These are phyloP conservation scores for Aphis gossypii DNA, from an alignment of 1,140 invertebrate species.

Conservation along the genomic window DNA sequence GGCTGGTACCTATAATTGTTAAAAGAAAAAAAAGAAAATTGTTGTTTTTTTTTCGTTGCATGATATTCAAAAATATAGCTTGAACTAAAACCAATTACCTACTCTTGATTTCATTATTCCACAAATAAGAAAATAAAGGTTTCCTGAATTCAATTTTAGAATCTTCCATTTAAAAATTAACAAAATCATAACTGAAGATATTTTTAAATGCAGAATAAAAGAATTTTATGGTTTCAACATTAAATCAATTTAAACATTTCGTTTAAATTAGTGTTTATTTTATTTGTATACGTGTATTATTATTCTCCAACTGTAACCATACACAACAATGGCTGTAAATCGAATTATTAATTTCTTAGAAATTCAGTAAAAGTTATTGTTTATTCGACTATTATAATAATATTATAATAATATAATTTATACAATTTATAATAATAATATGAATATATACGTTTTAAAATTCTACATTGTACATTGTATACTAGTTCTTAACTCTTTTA, in stretches of 20 bases:
- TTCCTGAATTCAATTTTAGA: not conserved
- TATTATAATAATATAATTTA: not conserved
- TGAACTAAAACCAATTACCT: not conserved
- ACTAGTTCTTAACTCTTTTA: not conserved
- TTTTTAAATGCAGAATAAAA: not conserved
- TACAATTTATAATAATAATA: not conserved
- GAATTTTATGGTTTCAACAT: not conserved
- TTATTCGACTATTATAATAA: not conserved
- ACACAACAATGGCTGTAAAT: not conserved
- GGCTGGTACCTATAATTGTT: not conserved
- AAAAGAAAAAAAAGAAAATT: not conserved
- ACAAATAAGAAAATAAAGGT: not conserved
- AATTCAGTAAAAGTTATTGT: not conserved
- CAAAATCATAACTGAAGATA: not conserved
- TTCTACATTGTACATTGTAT: no score
- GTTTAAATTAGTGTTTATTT: not conserved
- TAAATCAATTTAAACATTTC: not conserved
- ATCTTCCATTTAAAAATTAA: not conserved
- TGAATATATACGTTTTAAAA: not conserved
- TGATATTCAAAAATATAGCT: not conserved
- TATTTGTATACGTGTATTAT: not conserved
- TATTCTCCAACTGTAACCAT: not conserved
- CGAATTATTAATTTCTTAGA: conserved; percentile 1
- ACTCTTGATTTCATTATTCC: not conserved
- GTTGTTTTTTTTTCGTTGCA: not conserved